Percentiles rank a stretch among this genome's conserved stretches.
These are phyloP conservation scores for Ceuthmochares aereus DNA, from an alignment of 2,113 vertebrate genomes.

Conservation along the genomic window DNA sequence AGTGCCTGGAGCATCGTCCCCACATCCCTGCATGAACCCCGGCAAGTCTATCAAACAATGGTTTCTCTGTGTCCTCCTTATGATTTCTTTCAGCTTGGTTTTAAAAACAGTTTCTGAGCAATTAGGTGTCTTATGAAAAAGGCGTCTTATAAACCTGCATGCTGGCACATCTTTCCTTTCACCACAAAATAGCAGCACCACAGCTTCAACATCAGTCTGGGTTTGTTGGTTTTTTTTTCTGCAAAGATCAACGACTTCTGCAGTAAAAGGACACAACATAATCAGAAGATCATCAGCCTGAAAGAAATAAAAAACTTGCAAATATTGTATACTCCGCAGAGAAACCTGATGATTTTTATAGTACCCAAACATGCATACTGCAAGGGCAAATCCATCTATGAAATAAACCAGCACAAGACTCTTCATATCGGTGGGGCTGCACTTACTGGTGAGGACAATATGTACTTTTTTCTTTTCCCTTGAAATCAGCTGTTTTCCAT, in stretches of 20 bases:
- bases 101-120: constrained; percentile 44
- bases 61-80: not conserved
- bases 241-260: constrained; percentile 42
- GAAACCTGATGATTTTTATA: constrained; percentile 21
- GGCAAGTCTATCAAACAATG: not conserved
- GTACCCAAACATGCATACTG: not conserved
- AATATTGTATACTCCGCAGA: not conserved
- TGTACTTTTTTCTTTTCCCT: not conserved
- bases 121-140: constrained; percentile 17
- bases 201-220: not conserved
- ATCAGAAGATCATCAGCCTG: constrained; percentile 33
- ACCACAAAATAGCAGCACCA: not conserved
- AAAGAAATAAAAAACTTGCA: constrained; percentile 34
- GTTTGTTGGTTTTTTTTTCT: not conserved
- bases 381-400: not conserved
- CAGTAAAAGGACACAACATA: constrained; percentile 17
- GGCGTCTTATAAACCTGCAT: constrained; percentile 50
- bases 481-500: not conserved
- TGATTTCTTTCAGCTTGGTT: not conserved
- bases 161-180: constrained; percentile 22
- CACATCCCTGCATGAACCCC: not conserved
- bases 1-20: not conserved
- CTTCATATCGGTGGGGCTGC: not conserved
- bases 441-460: not conserved
- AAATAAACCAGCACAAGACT: not conserved